Percentiles rank a stretch among this genome's conserved stretches.
Evolutionary conservation across 1,140 invertebrate genomes (phyloP).

Genomic region (Mylabris phalerata): DNA sequence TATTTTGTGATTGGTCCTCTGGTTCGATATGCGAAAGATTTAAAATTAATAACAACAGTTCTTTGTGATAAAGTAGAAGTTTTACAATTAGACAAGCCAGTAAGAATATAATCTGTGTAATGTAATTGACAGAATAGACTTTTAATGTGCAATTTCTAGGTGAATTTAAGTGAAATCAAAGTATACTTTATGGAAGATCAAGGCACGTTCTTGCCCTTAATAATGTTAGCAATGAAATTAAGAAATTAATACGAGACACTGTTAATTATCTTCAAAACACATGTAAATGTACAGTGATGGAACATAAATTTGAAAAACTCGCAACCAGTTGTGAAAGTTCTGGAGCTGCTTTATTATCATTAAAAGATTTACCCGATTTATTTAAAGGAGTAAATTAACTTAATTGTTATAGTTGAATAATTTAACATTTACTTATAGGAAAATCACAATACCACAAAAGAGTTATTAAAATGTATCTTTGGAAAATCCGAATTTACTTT

Average conservation of each 20-base stretch:
- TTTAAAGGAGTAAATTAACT: constrained; percentile 24
- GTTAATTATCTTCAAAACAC: constrained; percentile 52
- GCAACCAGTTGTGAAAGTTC: constrained; percentile 13
- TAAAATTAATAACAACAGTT: constrained; percentile 55
- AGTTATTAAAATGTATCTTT: constrained; percentile 39
- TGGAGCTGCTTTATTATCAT: constrained; percentile 13
- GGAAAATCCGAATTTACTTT: constrained; percentile 48
- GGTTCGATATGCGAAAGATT: constrained; percentile 68
- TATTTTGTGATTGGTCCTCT: constrained; percentile 63
- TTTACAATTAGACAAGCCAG: neutral
- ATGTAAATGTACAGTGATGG: constrained; percentile 50
- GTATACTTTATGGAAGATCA: constrained; percentile 75
- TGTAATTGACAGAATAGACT: constrained; percentile 34
- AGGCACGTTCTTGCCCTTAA: constrained; percentile 53
- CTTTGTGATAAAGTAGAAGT: constrained; percentile 45
- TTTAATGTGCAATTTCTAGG: constrained; percentile 41
- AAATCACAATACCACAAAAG: constrained; percentile 20
- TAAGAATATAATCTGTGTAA: constrained; percentile 42
- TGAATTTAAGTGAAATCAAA: constrained; percentile 61
- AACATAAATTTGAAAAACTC: constrained; percentile 26
- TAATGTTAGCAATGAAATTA: constrained; percentile 59
- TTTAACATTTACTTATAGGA: constrained; percentile 47
- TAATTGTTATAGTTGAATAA: constrained; percentile 44
- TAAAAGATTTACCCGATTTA: constrained; percentile 23
- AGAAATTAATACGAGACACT: constrained; percentile 56